phyloP scores from a whole-genome alignment of 2,888 invertebrate species.

The Coenonympha arcania region DNA sequence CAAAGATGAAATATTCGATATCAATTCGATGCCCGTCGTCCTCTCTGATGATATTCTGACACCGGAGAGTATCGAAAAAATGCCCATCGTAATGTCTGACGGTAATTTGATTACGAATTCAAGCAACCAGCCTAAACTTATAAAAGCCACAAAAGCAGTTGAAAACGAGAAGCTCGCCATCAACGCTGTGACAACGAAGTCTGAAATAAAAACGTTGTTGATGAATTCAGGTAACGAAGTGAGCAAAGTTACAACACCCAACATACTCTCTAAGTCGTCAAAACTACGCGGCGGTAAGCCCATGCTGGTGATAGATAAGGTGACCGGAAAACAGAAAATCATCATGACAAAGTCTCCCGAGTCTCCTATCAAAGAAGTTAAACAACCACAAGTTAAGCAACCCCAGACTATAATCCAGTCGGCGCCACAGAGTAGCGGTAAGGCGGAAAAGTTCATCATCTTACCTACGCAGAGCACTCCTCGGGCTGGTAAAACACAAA shows the following conservation, averaged over 20 bases:
- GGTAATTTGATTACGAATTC: conserved; percentile 55
- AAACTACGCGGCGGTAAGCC: conserved; percentile 65
- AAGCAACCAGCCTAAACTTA: conserved; percentile 45
- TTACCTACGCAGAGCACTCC: conserved; percentile 54
- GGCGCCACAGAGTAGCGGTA: conserved; percentile 41
- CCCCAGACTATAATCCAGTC: conserved; percentile 41
- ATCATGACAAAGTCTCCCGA: conserved; percentile 64
- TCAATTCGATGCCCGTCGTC: conserved; percentile 84
- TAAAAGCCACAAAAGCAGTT: conserved; percentile 45
- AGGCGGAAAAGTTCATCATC: conserved; percentile 64
- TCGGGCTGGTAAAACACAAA: conserved; percentile 57
- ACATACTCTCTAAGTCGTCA: conserved; percentile 66
- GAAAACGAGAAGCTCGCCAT: conserved; percentile 51
- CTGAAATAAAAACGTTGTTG: conserved; percentile 58
- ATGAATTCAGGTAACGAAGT: conserved; percentile 53
- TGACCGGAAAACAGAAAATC: conserved; percentile 65
- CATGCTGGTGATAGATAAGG: conserved; percentile 64
- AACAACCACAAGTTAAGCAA: conserved; percentile 47
- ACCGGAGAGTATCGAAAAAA: conserved; percentile 79
- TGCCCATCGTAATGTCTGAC: conserved; percentile 76
- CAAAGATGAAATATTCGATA: conserved; percentile 76
- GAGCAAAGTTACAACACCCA: conserved; percentile 59
- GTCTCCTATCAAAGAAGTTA: conserved; percentile 50
- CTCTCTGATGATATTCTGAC: conserved; percentile 80
- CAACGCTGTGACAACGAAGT: conserved; percentile 42